Base-by-base conservation (phyloP, 2,888 invertebrate species). In the Baronia brevicornis region DNA sequence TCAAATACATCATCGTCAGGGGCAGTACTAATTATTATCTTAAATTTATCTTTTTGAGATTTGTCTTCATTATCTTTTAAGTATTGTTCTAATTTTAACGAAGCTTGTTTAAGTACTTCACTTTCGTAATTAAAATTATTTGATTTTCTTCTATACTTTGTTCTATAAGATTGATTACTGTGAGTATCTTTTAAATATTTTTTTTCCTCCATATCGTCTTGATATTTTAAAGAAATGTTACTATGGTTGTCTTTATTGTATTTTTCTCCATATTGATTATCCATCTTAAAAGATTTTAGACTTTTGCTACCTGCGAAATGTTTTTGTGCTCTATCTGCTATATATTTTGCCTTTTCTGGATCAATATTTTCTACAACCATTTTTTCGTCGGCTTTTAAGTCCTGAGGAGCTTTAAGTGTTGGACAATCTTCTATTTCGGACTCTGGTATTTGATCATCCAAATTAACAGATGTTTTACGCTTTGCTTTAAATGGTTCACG, bases 41-140 rank as follows among this genome's bases (percentile, higher is more conserved):
- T 78, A 20, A 71, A 51, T 47, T 71, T 73, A 15, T 70, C 65
- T 6, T 43, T 48, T 19, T 60, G 49, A 17, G 55, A 46, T 36
- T 42, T 53, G 39, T 50, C 58, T 47, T 77, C 75, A 44, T 50
- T 70, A 35, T 79, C 78, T 57, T 73, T 73, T 24, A 82, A 52
- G 48, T 86, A 87, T 46, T 84, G 66, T 36, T 82, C 86, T 37
- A 87, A 52, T 62, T 84, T 86, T 39, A 82, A 55, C 0, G 86
- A 87, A 1, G 87, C 87, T 45, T 79, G 82, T 51, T 86, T 86
- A 23, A 87, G 60, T 6, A 87, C 85, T 53, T 87, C 88, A 41
- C 80, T 88, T 55, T 89, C 89, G 11, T 84, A 80, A 49, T 86
- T 86, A 39, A 88, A 88, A 43, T 87, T 85, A 44, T 88, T 88